phyloP scores from a whole-genome alignment of 2,888 invertebrate genomes.

The Platynereis dumerilii region DNA sequence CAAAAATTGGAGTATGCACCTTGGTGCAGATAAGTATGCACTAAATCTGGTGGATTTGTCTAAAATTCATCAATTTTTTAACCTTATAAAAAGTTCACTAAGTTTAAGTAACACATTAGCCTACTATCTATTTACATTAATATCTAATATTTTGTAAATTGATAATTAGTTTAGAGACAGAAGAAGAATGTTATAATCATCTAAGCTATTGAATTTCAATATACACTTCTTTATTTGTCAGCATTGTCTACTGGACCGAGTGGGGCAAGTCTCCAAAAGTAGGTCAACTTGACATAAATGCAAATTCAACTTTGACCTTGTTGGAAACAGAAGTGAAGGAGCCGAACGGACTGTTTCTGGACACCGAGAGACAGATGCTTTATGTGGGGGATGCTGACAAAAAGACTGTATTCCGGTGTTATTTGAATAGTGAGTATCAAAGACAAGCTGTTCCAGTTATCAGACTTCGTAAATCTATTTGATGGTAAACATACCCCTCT shows the following conservation, averaged over 20 bases:
- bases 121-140: too few species aligned
- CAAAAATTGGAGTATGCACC: too few species aligned
- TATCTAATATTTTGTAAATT: too few species aligned
- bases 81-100: too few species aligned
- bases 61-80: too few species aligned
- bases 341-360: neutral
- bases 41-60: too few species aligned
- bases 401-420: neutral
- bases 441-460: neutral
- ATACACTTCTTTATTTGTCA: neutral
- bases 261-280: constrained; percentile 3
- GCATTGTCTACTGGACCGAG: constrained; percentile 7
- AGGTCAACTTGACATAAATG: neutral
- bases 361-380: neutral
- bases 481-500: too few species aligned
- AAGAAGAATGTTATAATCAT: too few species aligned
- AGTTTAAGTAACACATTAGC: too few species aligned
- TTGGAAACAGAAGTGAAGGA: neutral
- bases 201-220: neutral
- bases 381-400: constrained; percentile 9
- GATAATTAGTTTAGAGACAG: too few species aligned
- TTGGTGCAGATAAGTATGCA: too few species aligned
- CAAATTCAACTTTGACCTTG: neutral
- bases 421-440: neutral
- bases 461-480: neutral